These are phyloP conservation scores for Pithecia hirsuta DNA, from an alignment of 2,797 vertebrate species.

Conservation along the genomic window DNA sequence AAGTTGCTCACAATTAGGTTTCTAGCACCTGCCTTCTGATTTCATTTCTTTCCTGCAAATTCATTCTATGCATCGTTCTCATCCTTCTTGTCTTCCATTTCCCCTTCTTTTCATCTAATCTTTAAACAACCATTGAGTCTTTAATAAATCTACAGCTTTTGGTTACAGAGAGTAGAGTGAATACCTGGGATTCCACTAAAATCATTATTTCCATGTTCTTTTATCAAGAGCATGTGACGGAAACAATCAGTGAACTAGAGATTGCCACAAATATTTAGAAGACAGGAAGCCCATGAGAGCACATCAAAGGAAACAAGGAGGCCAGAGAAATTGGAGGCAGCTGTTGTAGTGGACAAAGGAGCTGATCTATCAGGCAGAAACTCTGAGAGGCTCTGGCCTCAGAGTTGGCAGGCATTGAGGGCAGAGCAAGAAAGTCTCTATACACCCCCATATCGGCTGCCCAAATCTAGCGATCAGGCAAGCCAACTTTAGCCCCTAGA, in stretches of 20 bases:
- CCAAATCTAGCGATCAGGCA: background rate
- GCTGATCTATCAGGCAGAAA: background rate
- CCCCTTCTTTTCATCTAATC: background rate
- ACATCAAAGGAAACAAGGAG: background rate
- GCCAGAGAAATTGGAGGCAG: background rate
- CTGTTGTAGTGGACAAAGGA: background rate
- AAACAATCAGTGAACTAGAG: background rate
- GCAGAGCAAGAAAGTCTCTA: background rate
- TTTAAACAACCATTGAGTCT: background rate
- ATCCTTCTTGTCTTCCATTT: background rate
- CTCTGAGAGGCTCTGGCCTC: background rate
- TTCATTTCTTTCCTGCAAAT: background rate
- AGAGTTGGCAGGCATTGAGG: background rate
- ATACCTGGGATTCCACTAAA: background rate
- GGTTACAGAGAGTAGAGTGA: background rate
- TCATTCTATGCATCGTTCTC: background rate
- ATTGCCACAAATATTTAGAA: background rate
- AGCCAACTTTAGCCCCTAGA: background rate
- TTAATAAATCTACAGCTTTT: background rate
- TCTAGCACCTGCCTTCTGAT: background rate
- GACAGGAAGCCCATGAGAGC: background rate
- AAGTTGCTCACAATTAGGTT: background rate
- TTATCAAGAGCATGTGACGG: background rate
- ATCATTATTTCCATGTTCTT: background rate
- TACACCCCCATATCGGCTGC: background rate